Conservation (phyloP, 2,797 vertebrate genomes). For the Acrossocheilus fasciatus region DNA sequence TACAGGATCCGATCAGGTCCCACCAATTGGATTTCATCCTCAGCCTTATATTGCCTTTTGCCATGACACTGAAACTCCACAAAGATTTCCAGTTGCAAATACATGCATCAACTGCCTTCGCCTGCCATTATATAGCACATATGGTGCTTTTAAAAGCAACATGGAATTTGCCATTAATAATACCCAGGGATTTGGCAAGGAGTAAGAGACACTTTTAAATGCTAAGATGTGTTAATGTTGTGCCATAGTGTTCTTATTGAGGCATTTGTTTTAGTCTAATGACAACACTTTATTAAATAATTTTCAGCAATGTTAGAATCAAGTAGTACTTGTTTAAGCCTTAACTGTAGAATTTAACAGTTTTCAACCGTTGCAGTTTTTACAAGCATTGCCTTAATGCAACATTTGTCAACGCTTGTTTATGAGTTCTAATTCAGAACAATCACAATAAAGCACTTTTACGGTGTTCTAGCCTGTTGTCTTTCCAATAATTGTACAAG, state of each 20-base stretch:
- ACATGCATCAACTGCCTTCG: constrained; percentile 38
- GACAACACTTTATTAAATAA: background rate
- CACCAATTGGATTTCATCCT: constrained; percentile 24
- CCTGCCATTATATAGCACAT: constrained; percentile 12
- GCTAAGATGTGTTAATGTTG: background rate
- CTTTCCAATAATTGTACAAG: constrained; percentile 24
- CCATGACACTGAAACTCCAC: background rate
- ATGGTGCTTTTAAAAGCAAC: constrained; percentile 26
- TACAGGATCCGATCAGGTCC: constrained; percentile 36
- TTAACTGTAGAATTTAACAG: background rate
- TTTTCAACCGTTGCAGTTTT: background rate
- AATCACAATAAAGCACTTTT: background rate
- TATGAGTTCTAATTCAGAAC: background rate
- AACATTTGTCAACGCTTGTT: background rate
- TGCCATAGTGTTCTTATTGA: background rate
- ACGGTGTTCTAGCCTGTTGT: background rate
- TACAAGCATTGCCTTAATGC: no score
- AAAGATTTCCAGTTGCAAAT: constrained; percentile 35
- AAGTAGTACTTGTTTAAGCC: background rate
- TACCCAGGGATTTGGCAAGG: constrained; percentile 24
- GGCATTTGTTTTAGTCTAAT: background rate
- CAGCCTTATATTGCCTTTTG: constrained; percentile 27
- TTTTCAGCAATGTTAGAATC: constrained; percentile 9
- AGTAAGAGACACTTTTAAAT: background rate
- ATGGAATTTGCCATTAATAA: constrained; percentile 29